These are phyloP conservation scores for Chondrilla cf. caribensis DNA, from an alignment of 37 sponge, comb jelly and placozoan species.

Conservation along the genomic window DNA sequence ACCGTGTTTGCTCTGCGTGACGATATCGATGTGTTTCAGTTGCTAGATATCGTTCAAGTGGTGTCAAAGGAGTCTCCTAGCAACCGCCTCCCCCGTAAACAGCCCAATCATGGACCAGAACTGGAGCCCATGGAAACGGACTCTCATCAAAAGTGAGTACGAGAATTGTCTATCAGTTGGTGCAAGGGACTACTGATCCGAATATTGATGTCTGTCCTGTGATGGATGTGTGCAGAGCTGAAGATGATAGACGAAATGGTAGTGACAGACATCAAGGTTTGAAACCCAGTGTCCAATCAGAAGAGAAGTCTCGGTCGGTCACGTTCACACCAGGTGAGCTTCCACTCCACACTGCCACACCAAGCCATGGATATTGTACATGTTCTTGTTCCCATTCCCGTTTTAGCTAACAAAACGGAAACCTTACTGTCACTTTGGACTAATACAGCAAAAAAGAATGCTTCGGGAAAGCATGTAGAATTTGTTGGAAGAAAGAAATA, in stretches of 20 bases:
- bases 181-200: no score
- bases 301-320: no score
- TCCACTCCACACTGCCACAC: no score
- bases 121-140: slow-evolving; percentile 5
- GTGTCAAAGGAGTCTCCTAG: slow-evolving; percentile 27
- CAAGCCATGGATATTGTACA: no score
- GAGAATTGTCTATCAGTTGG: no score
- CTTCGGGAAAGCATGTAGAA: slow-evolving; percentile 44
- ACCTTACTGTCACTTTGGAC: slow-evolving; percentile 70
- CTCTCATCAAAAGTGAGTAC: no score
- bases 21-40: neutral
- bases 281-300: no score
- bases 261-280: no score
- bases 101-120: neutral
- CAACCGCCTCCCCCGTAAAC: slow-evolving; percentile 19
- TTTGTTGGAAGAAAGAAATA: slow-evolving; percentile 49
- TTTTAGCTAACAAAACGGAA: neutral
- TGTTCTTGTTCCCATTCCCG: neutral
- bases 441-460: slow-evolving; percentile 32
- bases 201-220: no score
- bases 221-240: no score
- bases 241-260: no score
- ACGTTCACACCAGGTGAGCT: no score
- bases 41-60: slow-evolving; percentile 11
- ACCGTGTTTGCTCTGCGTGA: slow-evolving; percentile 11